Evolutionary conservation across 2,888 invertebrate genomes (phyloP).

Genomic region (Yponomeuta malinellus): DNA sequence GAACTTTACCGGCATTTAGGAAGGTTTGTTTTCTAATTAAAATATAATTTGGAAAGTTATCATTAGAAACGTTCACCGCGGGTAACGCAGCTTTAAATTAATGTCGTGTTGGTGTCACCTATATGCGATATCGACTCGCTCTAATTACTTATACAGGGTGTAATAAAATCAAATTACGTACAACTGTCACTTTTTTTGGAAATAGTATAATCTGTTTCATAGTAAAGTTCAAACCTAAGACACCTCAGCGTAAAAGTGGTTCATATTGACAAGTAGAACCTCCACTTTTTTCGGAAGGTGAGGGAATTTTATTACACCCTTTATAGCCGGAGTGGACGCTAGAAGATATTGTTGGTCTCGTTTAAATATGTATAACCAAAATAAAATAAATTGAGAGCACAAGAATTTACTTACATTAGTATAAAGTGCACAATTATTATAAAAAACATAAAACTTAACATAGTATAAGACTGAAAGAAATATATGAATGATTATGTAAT

Average conservation of each 20-base stretch:
- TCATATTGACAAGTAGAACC: not conserved
- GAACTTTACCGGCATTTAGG: not conserved
- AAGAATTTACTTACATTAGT: conserved; percentile 46
- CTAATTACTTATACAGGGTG: not conserved
- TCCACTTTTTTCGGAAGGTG: not conserved
- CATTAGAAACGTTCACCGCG: not conserved
- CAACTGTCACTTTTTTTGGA: no score
- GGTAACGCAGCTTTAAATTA: not conserved
- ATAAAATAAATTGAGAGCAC: conserved; percentile 34
- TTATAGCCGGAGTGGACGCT: not conserved
- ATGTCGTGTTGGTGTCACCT: not conserved
- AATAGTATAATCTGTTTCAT: not conserved
- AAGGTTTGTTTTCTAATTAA: not conserved
- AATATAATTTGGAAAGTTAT: not conserved
- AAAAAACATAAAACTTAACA: conserved; percentile 40
- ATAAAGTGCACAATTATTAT: conserved; percentile 63
- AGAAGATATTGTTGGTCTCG: not conserved
- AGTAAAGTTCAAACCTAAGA: not conserved
- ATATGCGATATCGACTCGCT: not conserved
- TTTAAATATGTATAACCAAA: not conserved
- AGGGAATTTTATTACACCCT: not conserved
- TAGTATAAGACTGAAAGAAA: conserved; percentile 66
- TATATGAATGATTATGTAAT: conserved; percentile 35
- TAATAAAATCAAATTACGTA: no score
- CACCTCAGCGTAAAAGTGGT: no score